Base-by-base conservation (phyloP, 2,888 invertebrate species). In the Tetragonula carbonaria region DNA sequence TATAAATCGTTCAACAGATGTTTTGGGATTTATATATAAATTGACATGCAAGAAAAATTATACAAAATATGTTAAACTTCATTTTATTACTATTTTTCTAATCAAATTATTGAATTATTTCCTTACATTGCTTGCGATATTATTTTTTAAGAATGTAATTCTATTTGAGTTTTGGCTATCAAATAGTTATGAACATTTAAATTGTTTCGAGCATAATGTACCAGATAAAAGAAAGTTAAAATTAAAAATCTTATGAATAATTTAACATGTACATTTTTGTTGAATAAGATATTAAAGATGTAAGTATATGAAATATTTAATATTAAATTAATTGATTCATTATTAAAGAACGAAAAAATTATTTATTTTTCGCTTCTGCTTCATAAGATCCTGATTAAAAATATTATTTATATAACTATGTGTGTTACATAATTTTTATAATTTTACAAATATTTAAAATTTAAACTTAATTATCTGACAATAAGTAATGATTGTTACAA, bases 21-120 rank as follows among this genome's bases (percentile, higher is more conserved):
- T 82, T 78, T 85, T 50, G 65, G 18, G 13, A 65, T 72, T 85
- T 67, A 80, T 85, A 84, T 84, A 87, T 82, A 66, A 70, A 84
- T 77, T 79, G 68, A 79, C 70, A 62, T 77, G 73, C 79, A 78
- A 68, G 75, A 84, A 79, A 84, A 86, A 76, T 84, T 75, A 74
- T 82, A 67, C 67, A 80, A 85, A 82, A 82, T 45, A 74, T 78
- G 79, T 62, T 77, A 38, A 65, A 62, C 38, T 38, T 78, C 74
- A 83, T 68, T 72, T 73, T 59, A 76, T 79, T 83, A 70, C 50
- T 59, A 66, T 45, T 67, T 45, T 4, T 62, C 38, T 38, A 55
- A 16, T 50, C 21, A 62, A 63, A 68, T 66, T 68, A 68, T 79
- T 67, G 8, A 62, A 63, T 23, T 63, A 14, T 77, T 71, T 77